Base-by-base conservation (phyloP, 2,797 vertebrate genomes). In the Cuniculus paca region DNA sequence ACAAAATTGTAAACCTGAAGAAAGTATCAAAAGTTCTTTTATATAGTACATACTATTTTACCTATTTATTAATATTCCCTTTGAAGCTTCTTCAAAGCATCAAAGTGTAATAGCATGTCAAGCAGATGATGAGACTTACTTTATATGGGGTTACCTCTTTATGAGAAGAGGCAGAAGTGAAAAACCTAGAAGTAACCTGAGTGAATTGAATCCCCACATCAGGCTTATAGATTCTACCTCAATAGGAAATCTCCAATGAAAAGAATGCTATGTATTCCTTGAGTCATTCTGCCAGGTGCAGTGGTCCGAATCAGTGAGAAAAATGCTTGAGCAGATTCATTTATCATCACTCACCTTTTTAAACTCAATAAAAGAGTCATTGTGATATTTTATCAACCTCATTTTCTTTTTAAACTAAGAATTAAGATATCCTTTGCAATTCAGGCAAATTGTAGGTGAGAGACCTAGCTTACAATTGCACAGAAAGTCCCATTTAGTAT, bases 391-490 rank as follows among this genome's bases (percentile, higher is more conserved):
- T 96, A 91, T 90, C 19, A 95, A 78, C 54, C 48, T 89, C 48
- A 75, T 74, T 97, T 96, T 95, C 90, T 91, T 93, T 96, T 88
- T 52, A 95, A 95, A 97, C 87, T 52, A 78, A 20, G 36, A 94
- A 97, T 93, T 88, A 96, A 96, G 84, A 74, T 95, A 95, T 94
- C 87, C 74, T 96, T 80, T 96, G 56, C 54, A 95, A 95, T 96
- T 95, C 93, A 90, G 63, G 52, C 52, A 95, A 95, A 97, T 48
- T 63, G 65, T 88, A 91, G 89, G 87, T 94, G 60, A 65, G 58
- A 94, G 61, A 94, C 61, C 31, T 42, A 75, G 87, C 68, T 90
- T 61, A 90, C 84, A 96, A 80, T 87, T 91, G 95, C 89, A 96
- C 74, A 93, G 50, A 96, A 95, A 95, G 79, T 90, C 39, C 79